phyloP scores from a whole-genome alignment of 2,797 vertebrate genomes.

The Pseudochromis fuscus region DNA sequence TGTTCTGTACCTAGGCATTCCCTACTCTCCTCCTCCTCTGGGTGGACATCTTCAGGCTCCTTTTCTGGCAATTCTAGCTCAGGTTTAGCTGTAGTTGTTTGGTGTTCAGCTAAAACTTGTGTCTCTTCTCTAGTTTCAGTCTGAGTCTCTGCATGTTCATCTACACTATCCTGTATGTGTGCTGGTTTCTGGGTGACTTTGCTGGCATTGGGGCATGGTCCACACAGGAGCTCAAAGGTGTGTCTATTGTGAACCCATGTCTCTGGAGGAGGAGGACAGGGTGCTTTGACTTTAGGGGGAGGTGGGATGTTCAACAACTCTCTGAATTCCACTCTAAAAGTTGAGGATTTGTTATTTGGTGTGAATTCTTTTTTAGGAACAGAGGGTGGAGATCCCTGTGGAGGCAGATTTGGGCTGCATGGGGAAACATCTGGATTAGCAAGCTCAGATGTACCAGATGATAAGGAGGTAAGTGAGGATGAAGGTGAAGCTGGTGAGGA shows the following conservation, averaged over 20 bases:
- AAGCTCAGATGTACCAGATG: conserved; percentile 88
- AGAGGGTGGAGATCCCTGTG: conserved; percentile 38
- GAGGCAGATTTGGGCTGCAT: conserved; percentile 51
- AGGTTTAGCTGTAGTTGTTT: conserved; percentile 9
- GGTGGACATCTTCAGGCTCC: conserved; percentile 15
- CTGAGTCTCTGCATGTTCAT: conserved; percentile 55
- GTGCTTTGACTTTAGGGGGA: conserved; percentile 93
- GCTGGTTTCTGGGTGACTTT: conserved; percentile 57
- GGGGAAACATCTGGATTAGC: conserved; percentile 72
- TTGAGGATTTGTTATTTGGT: conserved; percentile 22
- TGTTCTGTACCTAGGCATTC: conserved; percentile 33
- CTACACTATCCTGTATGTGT: conserved; percentile 37
- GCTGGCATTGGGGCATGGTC: conserved; percentile 56
- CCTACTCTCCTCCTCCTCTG: conserved; percentile 31
- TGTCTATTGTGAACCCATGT: conserved; percentile 83
- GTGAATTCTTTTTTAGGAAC: conserved; percentile 46
- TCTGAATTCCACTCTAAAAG: conserved; percentile 55
- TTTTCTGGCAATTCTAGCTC: conserved; percentile 36
- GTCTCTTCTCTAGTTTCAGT: conserved; percentile 29
- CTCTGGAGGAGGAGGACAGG: conserved; percentile 90
- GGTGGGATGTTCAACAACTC: conserved; percentile 90
- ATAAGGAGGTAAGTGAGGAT: conserved; percentile 91
- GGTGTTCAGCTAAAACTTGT: conserved; percentile 35
- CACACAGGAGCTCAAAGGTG: conserved; percentile 83
- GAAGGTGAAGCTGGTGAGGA: conserved; percentile 88